A percentile compares a stretch with the other conserved stretches of the same genome.
Evolutionary conservation across 2,797 vertebrate genomes (phyloP).

Genomic region (Ctenosaura bakeri): DNA sequence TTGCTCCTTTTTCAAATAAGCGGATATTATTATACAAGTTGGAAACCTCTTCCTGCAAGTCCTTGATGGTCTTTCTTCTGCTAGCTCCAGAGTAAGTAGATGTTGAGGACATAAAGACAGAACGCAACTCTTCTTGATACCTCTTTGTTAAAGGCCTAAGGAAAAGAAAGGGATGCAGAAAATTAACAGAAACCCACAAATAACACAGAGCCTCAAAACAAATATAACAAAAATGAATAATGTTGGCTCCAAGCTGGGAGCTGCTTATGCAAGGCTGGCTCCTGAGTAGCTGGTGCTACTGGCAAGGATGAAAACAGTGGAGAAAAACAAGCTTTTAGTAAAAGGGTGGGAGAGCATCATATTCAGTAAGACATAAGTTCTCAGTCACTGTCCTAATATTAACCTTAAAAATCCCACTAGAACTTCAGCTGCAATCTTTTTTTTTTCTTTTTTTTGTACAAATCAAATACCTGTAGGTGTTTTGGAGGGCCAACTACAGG

Average conservation of each 20-base stretch:
- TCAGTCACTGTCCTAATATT: background rate
- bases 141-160: constrained; percentile 89
- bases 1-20: constrained; percentile 92
- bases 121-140: constrained; percentile 91
- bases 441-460: background rate
- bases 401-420: background rate
- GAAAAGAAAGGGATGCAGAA: constrained; percentile 32
- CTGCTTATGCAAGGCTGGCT: background rate
- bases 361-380: background rate
- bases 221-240: background rate
- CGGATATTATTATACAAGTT: constrained; percentile 93
- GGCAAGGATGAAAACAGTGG: background rate
- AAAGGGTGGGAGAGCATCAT: background rate
- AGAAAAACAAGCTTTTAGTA: background rate
- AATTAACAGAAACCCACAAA: background rate
- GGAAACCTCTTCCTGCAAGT: constrained; percentile 94
- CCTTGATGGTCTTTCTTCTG: constrained; percentile 92
- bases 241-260: background rate
- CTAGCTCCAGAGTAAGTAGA: constrained; percentile 84
- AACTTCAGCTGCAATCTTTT: background rate
- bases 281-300: background rate
- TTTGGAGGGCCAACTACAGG: too few relatives aligned
- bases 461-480: background rate
- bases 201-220: background rate
- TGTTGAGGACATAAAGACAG: constrained; percentile 89